Evolutionary conservation across 2,113 vertebrate species (phyloP).

Genomic region (Ceuthmochares aereus): DNA sequence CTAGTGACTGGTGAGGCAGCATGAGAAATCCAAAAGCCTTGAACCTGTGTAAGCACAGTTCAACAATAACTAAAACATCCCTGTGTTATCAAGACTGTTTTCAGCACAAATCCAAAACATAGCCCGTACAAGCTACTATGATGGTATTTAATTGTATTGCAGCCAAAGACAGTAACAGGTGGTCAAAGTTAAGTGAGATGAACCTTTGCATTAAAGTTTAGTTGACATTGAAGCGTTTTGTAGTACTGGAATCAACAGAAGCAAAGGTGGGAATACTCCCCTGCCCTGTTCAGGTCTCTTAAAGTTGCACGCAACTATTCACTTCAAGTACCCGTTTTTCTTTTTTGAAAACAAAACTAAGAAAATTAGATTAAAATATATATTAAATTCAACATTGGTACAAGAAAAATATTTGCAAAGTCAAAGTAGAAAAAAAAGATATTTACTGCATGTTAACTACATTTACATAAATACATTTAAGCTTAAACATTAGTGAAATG

Average conservation of each 20-base stretch:
- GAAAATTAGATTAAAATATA: background rate
- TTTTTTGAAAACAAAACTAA: background rate
- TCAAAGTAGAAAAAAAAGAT: background rate
- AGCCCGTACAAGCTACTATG: background rate
- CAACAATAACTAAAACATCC: background rate
- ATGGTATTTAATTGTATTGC: background rate
- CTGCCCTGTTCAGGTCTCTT: background rate
- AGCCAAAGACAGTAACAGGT: background rate
- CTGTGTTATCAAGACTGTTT: background rate
- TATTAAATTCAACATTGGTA: background rate
- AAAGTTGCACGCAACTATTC: background rate
- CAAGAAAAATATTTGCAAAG: background rate
- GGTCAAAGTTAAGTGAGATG: background rate
- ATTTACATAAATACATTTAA: background rate
- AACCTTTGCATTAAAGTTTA: background rate
- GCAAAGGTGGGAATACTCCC: background rate
- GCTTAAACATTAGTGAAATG: background rate
- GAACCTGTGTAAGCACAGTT: background rate
- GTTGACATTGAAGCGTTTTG: background rate
- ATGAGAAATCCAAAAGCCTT: background rate
- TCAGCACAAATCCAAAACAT: background rate
- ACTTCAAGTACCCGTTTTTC: background rate
- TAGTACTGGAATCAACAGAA: background rate
- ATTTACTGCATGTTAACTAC: background rate
- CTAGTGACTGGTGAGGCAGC: fast-evolving